These are phyloP conservation scores for Ischnura elegans DNA, from an alignment of 2,888 invertebrate species.

Conservation along the genomic window DNA sequence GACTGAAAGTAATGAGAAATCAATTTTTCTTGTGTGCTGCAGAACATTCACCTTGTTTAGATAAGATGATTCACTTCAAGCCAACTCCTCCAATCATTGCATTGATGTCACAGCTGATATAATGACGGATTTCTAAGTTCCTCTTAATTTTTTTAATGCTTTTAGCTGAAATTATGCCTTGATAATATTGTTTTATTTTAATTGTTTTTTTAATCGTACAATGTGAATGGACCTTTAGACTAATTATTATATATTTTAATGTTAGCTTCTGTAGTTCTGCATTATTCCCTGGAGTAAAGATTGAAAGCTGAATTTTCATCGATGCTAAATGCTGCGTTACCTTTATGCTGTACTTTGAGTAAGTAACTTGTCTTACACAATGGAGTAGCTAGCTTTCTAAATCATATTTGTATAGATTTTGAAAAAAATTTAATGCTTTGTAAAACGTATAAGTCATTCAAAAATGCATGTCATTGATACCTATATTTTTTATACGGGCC, in stretches of 20 bases:
- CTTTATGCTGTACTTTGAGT: not conserved
- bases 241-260: not conserved
- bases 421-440: not conserved
- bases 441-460: not conserved
- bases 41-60: too few species aligned
- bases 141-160: too few species aligned
- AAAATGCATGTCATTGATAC: constrained; percentile 15
- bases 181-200: too few species aligned
- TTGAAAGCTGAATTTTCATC: not conserved
- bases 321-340: not conserved
- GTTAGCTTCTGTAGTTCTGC: not conserved
- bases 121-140: too few species aligned
- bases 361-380: not conserved
- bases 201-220: too few species aligned
- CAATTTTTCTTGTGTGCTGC: too few species aligned
- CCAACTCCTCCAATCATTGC: too few species aligned
- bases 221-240: not conserved
- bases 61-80: too few species aligned
- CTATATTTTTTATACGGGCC: constrained; percentile 25
- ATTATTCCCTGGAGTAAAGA: not conserved
- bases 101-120: too few species aligned
- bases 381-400: not conserved
- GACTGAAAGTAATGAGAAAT: too few species aligned
- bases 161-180: too few species aligned
- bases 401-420: constrained; percentile 13